phyloP scores from a whole-genome alignment of 1,140 invertebrate species.

The Vanessa tameamea region DNA sequence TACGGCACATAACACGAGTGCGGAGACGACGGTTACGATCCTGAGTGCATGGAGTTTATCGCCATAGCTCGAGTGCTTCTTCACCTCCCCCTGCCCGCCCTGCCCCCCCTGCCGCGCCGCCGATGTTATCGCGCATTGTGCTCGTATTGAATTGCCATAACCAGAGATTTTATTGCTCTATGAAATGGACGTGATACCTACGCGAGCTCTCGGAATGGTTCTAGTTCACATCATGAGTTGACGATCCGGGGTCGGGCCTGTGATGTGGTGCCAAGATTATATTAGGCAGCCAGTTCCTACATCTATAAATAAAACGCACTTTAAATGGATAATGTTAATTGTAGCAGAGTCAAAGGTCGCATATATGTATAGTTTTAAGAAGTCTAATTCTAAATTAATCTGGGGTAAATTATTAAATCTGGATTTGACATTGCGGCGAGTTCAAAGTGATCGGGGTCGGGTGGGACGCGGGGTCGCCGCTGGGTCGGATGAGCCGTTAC shows the following conservation, averaged over 20 bases:
- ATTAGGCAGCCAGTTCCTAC: background rate
- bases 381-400: background rate
- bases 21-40: constrained; percentile 15
- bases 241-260: background rate
- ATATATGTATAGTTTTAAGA: constrained; percentile 3
- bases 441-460: constrained; percentile 13
- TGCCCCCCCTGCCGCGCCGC: background rate
- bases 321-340: background rate
- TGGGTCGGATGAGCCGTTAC: background rate
- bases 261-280: background rate
- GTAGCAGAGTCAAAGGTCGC: background rate
- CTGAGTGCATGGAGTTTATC: constrained; percentile 22
- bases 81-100: background rate
- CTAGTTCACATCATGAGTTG: constrained; percentile 8
- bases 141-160: constrained; percentile 37
- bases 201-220: constrained; percentile 18
- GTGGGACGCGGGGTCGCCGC: background rate
- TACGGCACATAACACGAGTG: constrained; percentile 20
- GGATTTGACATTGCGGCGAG: constrained; percentile 4
- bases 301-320: background rate
- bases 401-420: constrained; percentile 5
- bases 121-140: constrained; percentile 27
- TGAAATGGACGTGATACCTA: constrained; percentile 30
- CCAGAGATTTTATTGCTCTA: constrained; percentile 34
- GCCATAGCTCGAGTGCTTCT: constrained; percentile 17